Evolutionary conservation across 2,113 vertebrate genomes (phyloP), one percentile per base, ranked within the genome.

Genomic region (Potamarius usumacintae): DNA sequence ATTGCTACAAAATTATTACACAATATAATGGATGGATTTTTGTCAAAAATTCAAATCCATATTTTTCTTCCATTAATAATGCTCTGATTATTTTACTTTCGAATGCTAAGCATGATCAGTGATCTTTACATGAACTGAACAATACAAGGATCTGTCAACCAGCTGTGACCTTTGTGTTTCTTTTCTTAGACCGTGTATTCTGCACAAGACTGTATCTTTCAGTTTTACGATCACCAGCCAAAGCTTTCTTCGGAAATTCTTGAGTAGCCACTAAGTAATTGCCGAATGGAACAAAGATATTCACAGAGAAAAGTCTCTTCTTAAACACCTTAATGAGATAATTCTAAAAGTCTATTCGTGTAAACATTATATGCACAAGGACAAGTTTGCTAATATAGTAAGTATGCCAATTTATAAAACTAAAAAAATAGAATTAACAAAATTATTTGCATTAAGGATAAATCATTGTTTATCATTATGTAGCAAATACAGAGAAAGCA

Each of bases 331-430:
- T 42, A 42, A 42, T 42, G 34, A 42, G 2, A 42, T 42, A 42
- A 42, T 42, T 42, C 34, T 42, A 42, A 42, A 42, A 42, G 34
- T 42, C 34, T 87, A 85, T 87, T 81, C 57, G 12, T 55, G 34
- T 86, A 81, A 72, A 82, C 63, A 63, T 42, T 4, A 80, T 9
- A 34, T 57, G 82, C n/a, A 42, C 34, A 42, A 42, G 34, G 34
- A 42, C 34, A 85, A 8, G 25, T 50, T 88, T 91, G 88, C 89
- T 91, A 90, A 89, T 90, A 86, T 90, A 91, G 91, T 88, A 91
- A 91, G 88, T 72, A 58, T 42, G n/a, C 62, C 17, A 9, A 48
- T 77, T 80, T 60, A 30, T 57, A 42, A 89, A 82, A 17, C 20
- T 60, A 42, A 42, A 76, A 63, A 72, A 25, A 53, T 42, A 42